Percentiles rank a stretch among this genome's conserved stretches.
Conservation (phyloP, 2,113 vertebrate genomes). For the Theristicus caerulescens region DNA sequence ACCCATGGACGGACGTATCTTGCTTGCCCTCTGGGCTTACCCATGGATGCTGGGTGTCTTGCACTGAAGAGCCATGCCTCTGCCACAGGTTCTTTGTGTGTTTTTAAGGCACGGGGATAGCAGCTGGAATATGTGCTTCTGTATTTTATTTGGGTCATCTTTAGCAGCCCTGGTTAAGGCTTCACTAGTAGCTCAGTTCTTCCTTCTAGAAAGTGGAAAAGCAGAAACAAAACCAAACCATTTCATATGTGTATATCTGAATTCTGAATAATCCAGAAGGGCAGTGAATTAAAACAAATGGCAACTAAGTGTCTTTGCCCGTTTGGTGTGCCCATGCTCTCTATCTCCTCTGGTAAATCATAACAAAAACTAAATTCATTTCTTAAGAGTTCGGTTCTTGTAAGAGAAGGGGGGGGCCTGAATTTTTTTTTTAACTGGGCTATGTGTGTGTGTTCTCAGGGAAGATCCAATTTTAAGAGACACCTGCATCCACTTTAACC, state of each 20-base stretch:
- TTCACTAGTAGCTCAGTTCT: background rate
- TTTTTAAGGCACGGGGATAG: background rate
- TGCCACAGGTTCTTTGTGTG: fast-evolving
- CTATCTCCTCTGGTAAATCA: background rate
- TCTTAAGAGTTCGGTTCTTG: background rate
- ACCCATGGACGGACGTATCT: fast-evolving
- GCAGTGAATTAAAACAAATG: background rate
- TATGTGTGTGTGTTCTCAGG: background rate
- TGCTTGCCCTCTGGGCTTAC: background rate
- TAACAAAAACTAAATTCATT: background rate
- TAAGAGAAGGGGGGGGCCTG: background rate
- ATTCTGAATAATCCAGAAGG: background rate
- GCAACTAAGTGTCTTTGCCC: background rate
- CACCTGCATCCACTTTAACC: slow-evolving; percentile 62
- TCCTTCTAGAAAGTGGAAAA: background rate
- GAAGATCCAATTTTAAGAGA: background rate
- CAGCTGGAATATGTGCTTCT: background rate
- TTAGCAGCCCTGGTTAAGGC: background rate
- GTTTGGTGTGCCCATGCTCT: background rate
- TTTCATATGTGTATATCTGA: background rate
- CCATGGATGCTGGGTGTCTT: background rate
- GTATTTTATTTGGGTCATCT: background rate
- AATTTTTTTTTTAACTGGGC: background rate
- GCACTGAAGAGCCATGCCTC: background rate
- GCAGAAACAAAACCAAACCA: background rate